Evolutionary conservation across 2,888 invertebrate species (phyloP).

Genomic region (Chouioia cunea): DNA sequence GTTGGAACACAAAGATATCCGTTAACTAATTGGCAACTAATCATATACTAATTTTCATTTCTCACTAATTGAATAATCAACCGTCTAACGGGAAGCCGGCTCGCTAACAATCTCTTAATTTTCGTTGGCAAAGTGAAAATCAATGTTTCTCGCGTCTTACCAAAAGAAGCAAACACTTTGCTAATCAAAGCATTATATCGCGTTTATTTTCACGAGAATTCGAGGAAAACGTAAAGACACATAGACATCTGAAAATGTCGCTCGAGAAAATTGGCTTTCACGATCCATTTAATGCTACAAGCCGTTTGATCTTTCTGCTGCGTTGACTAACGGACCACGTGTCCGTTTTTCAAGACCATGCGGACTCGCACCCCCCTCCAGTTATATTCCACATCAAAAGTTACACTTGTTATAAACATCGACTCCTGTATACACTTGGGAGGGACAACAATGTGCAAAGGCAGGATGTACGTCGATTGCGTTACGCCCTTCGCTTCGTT

Average conservation of each 20-base stretch:
- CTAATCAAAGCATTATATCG: no score
- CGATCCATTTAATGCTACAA: neutral
- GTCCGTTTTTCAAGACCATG: neutral
- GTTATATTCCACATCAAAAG: neutral
- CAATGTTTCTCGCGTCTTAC: constrained; percentile 6
- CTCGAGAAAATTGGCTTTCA: constrained; percentile 9
- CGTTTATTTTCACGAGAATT: neutral
- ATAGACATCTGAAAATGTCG: no score
- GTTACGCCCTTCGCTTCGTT: neutral
- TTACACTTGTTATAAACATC: neutral
- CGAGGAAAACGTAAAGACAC: neutral
- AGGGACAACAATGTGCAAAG: no score
- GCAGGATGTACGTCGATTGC: no score
- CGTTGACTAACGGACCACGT: constrained; percentile 31
- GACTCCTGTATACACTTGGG: neutral
- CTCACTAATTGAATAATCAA: constrained; percentile 6
- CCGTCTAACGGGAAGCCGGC: constrained; percentile 11
- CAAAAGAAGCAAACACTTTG: no score
- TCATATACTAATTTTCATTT: constrained; percentile 24
- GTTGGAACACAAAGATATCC: constrained; percentile 34
- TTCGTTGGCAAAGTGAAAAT: neutral
- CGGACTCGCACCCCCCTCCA: constrained; percentile 16
- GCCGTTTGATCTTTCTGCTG: constrained; percentile 32
- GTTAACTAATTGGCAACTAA: neutral
- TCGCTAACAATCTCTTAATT: neutral